Percentiles rank a stretch among this genome's conserved stretches.
These are phyloP conservation scores for Oxyscelio sp. DNA, from an alignment of 2,888 invertebrate genomes.

Conservation along the genomic window DNA sequence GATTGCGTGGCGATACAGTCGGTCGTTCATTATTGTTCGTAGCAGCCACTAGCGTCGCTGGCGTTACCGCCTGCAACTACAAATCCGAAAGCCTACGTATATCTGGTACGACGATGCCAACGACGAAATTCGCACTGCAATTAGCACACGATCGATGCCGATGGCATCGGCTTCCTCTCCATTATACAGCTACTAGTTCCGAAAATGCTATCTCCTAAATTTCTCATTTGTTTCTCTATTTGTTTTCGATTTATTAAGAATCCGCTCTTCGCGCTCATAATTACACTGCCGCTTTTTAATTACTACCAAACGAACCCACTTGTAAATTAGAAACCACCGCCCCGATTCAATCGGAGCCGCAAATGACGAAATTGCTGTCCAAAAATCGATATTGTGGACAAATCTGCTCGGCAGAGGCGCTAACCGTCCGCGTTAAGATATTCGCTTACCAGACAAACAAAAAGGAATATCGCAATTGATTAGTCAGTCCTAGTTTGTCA, in stretches of 20 bases:
- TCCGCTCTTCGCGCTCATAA: slow-evolving; percentile 1
- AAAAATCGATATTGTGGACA: too few species aligned
- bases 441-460: too few species aligned
- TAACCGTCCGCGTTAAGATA: too few species aligned
- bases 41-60: slow-evolving; percentile 83
- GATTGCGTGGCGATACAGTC: slow-evolving; percentile 88
- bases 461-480: slow-evolving; percentile 60
- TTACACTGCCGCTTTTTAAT: slow-evolving; percentile 13
- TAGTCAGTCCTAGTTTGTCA: slow-evolving; percentile 60
- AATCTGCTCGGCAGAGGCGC: too few species aligned
- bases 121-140: slow-evolving; percentile 83
- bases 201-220: slow-evolving; percentile 44
- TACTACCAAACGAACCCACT: too few species aligned
- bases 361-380: too few species aligned
- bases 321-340: too few species aligned
- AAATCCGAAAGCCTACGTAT: slow-evolving; percentile 80
- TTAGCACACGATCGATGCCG: slow-evolving; percentile 83
- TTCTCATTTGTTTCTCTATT: slow-evolving; percentile 35
- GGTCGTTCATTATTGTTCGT: slow-evolving; percentile 88
- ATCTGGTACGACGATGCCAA: slow-evolving; percentile 72
- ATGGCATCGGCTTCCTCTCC: slow-evolving; percentile 76
- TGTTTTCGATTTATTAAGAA: slow-evolving; percentile 24
- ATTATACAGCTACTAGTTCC: slow-evolving; percentile 59
- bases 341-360: too few species aligned
- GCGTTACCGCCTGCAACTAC: slow-evolving; percentile 79